These are phyloP conservation scores for Pandemis heparana DNA, from an alignment of 2,888 invertebrate species.

Conservation along the genomic window DNA sequence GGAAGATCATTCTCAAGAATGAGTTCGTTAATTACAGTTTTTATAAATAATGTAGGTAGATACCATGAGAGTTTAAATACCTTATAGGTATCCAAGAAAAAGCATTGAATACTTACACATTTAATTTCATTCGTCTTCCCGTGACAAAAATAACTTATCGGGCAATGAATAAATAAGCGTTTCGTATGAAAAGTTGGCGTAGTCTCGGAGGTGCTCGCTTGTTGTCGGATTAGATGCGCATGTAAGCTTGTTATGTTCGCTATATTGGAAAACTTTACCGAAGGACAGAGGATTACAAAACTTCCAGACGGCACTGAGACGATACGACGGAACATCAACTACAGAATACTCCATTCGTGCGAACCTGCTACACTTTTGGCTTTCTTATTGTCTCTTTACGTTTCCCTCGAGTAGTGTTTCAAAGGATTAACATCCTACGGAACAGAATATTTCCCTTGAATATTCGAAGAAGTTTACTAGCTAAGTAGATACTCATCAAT, in stretches of 20 bases:
- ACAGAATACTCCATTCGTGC: constrained; percentile 38
- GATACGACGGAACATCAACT: constrained; percentile 58
- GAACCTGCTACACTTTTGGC: constrained; percentile 28
- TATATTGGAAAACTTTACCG: constrained; percentile 75
- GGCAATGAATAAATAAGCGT: constrained; percentile 57
- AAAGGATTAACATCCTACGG: constrained; percentile 3
- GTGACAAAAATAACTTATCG: constrained; percentile 22
- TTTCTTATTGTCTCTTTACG: constrained; percentile 31
- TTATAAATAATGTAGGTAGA: too few species aligned
- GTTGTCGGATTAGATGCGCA: constrained; percentile 64
- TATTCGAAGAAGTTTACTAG: constrained; percentile 7
- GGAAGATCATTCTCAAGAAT: too few species aligned
- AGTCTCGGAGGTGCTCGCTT: constrained; percentile 53
- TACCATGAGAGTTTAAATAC: too few species aligned
- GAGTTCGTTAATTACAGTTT: too few species aligned
- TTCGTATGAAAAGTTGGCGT: constrained; percentile 56
- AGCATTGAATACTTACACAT: not conserved
- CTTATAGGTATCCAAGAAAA: too few species aligned
- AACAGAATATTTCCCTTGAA: not conserved
- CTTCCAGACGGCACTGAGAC: constrained; percentile 62
- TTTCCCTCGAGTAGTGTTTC: constrained; percentile 7
- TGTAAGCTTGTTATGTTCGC: constrained; percentile 72
- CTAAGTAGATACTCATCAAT: constrained; percentile 62
- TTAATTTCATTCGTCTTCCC: constrained; percentile 12
- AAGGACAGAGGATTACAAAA: constrained; percentile 77